Base-by-base conservation (phyloP, 2,113 vertebrate species). In the Carettochelys insculpta region DNA sequence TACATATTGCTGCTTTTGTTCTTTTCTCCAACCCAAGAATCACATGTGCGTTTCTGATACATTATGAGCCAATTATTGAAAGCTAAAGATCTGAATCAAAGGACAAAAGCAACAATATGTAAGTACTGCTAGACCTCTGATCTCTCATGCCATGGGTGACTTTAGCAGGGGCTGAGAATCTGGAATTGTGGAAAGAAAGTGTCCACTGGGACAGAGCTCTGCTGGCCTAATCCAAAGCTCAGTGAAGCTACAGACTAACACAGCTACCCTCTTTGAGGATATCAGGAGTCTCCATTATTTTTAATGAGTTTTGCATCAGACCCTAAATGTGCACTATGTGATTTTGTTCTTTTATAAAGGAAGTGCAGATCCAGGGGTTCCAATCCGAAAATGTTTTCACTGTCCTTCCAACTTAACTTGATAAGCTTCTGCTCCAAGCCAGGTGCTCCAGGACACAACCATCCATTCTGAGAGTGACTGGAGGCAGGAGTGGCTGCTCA, bases 141-240 rank as follows among this genome's bases (percentile, higher is more conserved):
- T n/a, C n/a, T n/a, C n/a, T n/a, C n/a, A n/a, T n/a, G n/a, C n/a
- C n/a, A n/a, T n/a, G n/a, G n/a, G n/a, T 75, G 71, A 43, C 50
- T 48, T 11, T 50, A 41, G 52, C 47, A 43, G 2, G 41, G 24
- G 11, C 0, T 0, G 11, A 19, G 5, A 10, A 2, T 19, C 20
- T 43, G 6, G 0, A 0, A 16, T 34, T n/a, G 9, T 31, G 53
- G 54, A 54, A 22, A n/a, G 29, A 12, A 5, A 4, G 43, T 41
- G 12, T 45, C 68, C 17, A 31, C 11, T 75, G 43, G 68, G 24
- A 16, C 34, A n/a, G 34, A 65, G 34, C 34, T 65, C 61, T 65
- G 16, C 58, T 65, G 61, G 61, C 61, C 61, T 38, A 20, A 38
- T 22, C n/a, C 61, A 68, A 68, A 68, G 19, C n/a, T 68, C n/a